Conservation (phyloP, 2,888 invertebrate species). For the Leptura quadrifasciata region DNA sequence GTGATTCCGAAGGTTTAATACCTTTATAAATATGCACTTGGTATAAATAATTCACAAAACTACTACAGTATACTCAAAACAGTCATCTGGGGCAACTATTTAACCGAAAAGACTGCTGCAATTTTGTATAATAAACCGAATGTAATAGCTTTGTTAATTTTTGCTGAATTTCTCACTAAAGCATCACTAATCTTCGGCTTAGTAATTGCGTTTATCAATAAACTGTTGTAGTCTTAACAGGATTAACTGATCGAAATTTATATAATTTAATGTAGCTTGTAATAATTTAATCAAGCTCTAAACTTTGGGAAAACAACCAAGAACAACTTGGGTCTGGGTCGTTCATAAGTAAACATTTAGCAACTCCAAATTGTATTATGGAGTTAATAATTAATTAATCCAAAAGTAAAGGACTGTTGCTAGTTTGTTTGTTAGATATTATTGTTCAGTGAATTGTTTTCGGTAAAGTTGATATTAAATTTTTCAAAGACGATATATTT, state of each 20-base stretch:
- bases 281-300: constrained; percentile 2
- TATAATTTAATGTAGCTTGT: not conserved
- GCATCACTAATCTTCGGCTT: too few relatives aligned
- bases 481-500: not conserved
- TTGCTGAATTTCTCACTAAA: too few relatives aligned
- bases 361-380: not conserved
- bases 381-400: not conserved
- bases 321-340: not conserved
- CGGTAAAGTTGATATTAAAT: not conserved
- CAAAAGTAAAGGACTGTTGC: not conserved
- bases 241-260: not conserved
- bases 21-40: too few relatives aligned
- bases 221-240: not conserved
- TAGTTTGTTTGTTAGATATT: not conserved
- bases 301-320: constrained; percentile 4
- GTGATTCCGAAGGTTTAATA: too few relatives aligned
- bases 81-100: too few relatives aligned
- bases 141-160: too few relatives aligned
- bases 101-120: too few relatives aligned
- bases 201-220: not conserved
- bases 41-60: too few relatives aligned
- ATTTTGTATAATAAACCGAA: too few relatives aligned
- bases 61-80: too few relatives aligned
- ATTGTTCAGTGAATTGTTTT: not conserved
- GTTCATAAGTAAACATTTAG: constrained; percentile 3